Percentiles rank a stretch among this genome's conserved stretches.
Evolutionary conservation across 2,888 invertebrate species (phyloP).

Genomic region (Rhorus exstirpatorius): DNA sequence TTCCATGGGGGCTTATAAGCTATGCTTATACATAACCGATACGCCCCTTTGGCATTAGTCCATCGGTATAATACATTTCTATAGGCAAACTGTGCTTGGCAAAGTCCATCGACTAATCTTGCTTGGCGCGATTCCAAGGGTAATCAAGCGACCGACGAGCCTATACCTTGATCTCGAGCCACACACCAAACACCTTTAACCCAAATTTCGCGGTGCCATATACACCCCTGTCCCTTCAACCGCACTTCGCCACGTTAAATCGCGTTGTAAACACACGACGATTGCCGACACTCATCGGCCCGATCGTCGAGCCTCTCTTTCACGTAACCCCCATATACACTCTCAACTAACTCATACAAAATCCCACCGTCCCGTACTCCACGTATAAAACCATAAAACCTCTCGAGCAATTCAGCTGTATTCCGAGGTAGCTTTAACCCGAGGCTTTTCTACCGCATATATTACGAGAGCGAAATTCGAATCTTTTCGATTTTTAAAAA

Average conservation of each 20-base stretch:
- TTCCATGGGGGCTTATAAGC: too few species aligned
- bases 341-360: too few species aligned
- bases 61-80: background rate
- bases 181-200: constrained; percentile 49
- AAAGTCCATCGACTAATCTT: constrained; percentile 74
- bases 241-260: background rate
- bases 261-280: constrained; percentile 41
- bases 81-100: constrained; percentile 15
- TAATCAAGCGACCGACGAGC: constrained; percentile 66
- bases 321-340: background rate
- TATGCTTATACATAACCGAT: too few species aligned
- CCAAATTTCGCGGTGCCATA: constrained; percentile 46
- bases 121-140: constrained; percentile 74
- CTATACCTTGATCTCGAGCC: constrained; percentile 58
- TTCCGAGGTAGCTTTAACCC: background rate
- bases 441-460: background rate
- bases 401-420: background rate
- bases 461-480: background rate
- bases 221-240: background rate
- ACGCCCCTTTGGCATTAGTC: too few species aligned
- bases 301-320: constrained; percentile 2
- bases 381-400: background rate
- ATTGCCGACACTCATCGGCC: constrained; percentile 58
- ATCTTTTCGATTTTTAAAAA: too few species aligned
- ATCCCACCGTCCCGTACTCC: background rate